Percentiles rank a stretch among this genome's conserved stretches.
Conservation (phyloP, 2,797 vertebrate species). For the Lateolabrax maculatus region DNA sequence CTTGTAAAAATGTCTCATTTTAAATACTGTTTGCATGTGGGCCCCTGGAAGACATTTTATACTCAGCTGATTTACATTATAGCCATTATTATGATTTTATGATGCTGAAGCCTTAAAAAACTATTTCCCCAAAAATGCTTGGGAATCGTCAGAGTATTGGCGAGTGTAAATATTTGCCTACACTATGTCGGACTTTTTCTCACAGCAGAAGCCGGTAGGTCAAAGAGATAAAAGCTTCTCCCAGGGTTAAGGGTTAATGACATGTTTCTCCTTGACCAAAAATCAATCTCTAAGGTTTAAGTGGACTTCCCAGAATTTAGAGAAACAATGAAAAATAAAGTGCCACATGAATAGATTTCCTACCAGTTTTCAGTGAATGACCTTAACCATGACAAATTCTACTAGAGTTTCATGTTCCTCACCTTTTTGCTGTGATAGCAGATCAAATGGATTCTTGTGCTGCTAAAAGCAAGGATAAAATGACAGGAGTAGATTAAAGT, state of each 20-base stretch:
- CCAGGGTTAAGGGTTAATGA: conserved; percentile 21
- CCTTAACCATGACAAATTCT: conserved; percentile 51
- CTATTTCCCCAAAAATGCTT: conserved; percentile 75
- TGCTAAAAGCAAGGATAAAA: conserved; percentile 56
- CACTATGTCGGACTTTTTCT: conserved; percentile 12
- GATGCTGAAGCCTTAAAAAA: conserved; percentile 74
- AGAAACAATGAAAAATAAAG: conserved; percentile 48
- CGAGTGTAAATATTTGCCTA: conserved; percentile 73
- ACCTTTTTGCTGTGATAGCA: conserved; percentile 52
- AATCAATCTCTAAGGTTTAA: conserved; percentile 41
- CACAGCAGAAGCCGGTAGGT: conserved; percentile 30
- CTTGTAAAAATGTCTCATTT: conserved; percentile 83
- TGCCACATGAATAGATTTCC: conserved; percentile 32
- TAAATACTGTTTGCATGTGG: conserved; percentile 84
- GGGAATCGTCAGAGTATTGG: conserved; percentile 58
- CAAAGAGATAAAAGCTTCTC: conserved; percentile 51
- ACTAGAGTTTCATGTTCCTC: conserved; percentile 28
- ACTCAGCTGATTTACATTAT: conserved; percentile 85
- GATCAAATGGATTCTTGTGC: conserved; percentile 58
- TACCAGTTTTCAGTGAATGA: conserved; percentile 42
- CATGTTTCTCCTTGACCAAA: conserved; percentile 37
- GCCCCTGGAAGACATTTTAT: conserved; percentile 78
- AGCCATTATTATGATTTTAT: conserved; percentile 84
- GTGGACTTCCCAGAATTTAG: conserved; percentile 51
- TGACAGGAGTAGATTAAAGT: conserved; percentile 52